These are phyloP conservation scores for Procavia capensis DNA, from an alignment of 2,113 vertebrate species.

Conservation along the genomic window DNA sequence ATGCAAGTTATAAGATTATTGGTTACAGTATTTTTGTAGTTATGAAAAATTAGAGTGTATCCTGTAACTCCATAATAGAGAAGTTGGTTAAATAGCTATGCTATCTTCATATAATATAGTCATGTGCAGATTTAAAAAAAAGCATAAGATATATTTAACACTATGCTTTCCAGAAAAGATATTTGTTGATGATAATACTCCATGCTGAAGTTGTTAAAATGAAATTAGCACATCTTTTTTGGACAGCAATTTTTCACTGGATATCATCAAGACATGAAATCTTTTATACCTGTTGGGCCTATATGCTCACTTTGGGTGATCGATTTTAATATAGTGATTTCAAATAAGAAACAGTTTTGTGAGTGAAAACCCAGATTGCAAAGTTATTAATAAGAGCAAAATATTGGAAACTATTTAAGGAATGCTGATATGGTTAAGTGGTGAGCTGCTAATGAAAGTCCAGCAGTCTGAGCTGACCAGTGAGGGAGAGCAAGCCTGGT, in stretches of 20 bases:
- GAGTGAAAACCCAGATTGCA: background rate
- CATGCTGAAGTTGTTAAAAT: background rate
- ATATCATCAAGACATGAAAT: background rate
- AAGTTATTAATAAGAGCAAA: background rate
- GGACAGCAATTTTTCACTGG: background rate
- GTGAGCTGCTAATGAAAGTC: too few relatives aligned
- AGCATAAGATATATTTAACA: background rate
- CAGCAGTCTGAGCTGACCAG: too few relatives aligned
- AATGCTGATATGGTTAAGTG: background rate
- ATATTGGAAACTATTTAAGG: background rate
- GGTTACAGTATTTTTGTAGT: background rate
- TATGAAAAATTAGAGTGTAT: background rate
- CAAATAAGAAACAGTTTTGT: background rate
- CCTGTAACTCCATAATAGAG: background rate
- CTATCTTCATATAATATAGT: too few relatives aligned
- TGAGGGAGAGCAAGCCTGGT: background rate
- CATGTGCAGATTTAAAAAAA: background rate
- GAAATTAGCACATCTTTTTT: background rate
- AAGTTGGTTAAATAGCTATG: background rate
- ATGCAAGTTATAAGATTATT: background rate
- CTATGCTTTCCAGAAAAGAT: background rate
- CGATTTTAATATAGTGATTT: background rate
- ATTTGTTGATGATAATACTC: background rate
- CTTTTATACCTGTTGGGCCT: background rate
- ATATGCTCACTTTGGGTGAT: background rate